These are phyloP conservation scores for Cordilura impudica DNA, from an alignment of 2,888 invertebrate genomes.

Conservation along the genomic window DNA sequence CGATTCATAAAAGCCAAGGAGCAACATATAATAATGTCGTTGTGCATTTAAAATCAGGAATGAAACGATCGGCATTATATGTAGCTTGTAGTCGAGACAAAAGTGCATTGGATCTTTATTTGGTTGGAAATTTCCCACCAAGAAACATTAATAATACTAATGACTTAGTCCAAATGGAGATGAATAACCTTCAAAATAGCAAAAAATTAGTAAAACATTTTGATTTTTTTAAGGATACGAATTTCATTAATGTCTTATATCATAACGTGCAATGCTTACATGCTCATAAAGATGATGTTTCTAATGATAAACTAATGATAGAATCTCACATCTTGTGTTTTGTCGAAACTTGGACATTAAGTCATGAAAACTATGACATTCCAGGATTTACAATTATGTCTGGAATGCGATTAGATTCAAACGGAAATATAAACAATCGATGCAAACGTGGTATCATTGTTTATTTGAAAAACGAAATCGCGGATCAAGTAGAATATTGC, in stretches of 20 bases:
- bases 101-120: neutral
- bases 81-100: neutral
- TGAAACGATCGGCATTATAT: neutral
- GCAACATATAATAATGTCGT: neutral
- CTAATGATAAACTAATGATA: neutral
- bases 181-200: neutral
- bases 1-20: no score
- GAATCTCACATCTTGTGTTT: neutral
- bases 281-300: neutral
- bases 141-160: neutral
- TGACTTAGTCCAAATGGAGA: no score
- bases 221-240: neutral
- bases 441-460: neutral
- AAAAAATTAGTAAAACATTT: neutral
- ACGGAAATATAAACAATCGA: neutral
- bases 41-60: neutral
- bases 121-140: neutral
- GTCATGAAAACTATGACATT: constrained; percentile 3
- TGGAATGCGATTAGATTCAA: neutral
- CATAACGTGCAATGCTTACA: neutral
- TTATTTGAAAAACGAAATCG: constrained; percentile 1
- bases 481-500: neutral
- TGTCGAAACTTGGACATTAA: constrained; percentile 1
- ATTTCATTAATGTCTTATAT: neutral
- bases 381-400: neutral